These are phyloP conservation scores for Taenioides sp. DNA, from an alignment of 2,797 vertebrate species.

Conservation along the genomic window DNA sequence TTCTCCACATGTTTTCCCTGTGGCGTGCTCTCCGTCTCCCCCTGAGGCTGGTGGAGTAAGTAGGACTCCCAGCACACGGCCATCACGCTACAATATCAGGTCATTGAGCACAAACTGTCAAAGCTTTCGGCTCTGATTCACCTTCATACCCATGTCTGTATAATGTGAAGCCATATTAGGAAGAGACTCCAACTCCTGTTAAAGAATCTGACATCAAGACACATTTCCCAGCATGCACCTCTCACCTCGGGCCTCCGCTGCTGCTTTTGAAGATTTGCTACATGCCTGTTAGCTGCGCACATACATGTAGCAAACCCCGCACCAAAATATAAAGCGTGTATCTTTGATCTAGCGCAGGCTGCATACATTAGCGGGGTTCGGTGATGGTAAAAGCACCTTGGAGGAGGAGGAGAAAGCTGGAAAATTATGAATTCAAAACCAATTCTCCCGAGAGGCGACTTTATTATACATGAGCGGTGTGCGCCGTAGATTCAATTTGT, in stretches of 20 bases:
- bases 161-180: slow-evolving; percentile 35
- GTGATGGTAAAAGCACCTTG: slow-evolving; percentile 50
- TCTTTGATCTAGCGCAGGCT: slow-evolving; percentile 63
- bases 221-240: slow-evolving; percentile 31
- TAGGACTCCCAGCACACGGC: slow-evolving; percentile 19
- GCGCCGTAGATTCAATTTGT: slow-evolving; percentile 15
- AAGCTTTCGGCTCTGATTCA: slow-evolving; percentile 40
- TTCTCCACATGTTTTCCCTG: slow-evolving; percentile 3
- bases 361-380: slow-evolving; percentile 52
- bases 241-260: slow-evolving; percentile 31
- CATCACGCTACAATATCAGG: slow-evolving; percentile 18
- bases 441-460: slow-evolving; percentile 52
- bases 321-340: slow-evolving; percentile 45
- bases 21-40: neutral
- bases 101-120: slow-evolving; percentile 34
- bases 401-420: slow-evolving; percentile 46
- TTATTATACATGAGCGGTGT: slow-evolving; percentile 56
- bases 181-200: slow-evolving; percentile 9
- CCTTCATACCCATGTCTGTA: slow-evolving; percentile 32
- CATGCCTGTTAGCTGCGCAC: slow-evolving; percentile 54
- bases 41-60: slow-evolving; percentile 11
- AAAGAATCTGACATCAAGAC: slow-evolving; percentile 55
- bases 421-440: slow-evolving; percentile 58
- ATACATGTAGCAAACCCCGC: slow-evolving; percentile 42
- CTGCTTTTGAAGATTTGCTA: slow-evolving; percentile 56